Conservation (phyloP, 2,113 vertebrate species). For the Podarcis raffonei region DNA sequence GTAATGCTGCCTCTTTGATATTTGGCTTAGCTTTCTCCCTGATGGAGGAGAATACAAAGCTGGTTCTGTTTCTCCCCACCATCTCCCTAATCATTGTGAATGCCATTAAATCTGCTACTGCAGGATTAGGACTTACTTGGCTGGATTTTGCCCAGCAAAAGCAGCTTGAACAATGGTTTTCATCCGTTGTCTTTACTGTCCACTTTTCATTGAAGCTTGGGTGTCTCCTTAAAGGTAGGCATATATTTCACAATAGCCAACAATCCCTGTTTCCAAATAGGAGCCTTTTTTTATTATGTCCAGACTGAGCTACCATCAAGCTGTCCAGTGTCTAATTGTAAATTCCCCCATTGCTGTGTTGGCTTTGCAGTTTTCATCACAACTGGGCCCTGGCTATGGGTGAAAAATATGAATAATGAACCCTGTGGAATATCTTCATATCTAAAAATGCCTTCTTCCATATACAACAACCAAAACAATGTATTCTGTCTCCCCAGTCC, state of each 20-base stretch:
- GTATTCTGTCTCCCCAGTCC: neutral
- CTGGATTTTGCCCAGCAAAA: neutral
- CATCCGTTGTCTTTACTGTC: neutral
- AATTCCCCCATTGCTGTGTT: neutral
- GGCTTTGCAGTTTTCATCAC: neutral
- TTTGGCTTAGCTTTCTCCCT: constrained; percentile 19
- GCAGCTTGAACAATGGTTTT: neutral
- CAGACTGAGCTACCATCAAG: neutral
- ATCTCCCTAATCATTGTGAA: neutral
- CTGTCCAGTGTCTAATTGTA: neutral
- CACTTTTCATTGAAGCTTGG: accelerated
- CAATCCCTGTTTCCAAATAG: neutral
- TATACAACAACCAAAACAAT: neutral
- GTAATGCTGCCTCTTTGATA: neutral
- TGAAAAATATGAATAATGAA: neutral
- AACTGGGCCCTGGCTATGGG: neutral
- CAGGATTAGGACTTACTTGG: neutral
- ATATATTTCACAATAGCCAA: neutral
- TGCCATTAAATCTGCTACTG: neutral
- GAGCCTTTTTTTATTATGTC: neutral
- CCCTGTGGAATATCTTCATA: neutral
- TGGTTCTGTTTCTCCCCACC: neutral
- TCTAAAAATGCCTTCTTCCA: neutral
- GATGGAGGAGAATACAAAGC: accelerated
- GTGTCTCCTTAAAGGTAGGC: accelerated